phyloP scores from a whole-genome alignment of 2,888 invertebrate genomes.

The Caenorhabditis doughertyi region DNA sequence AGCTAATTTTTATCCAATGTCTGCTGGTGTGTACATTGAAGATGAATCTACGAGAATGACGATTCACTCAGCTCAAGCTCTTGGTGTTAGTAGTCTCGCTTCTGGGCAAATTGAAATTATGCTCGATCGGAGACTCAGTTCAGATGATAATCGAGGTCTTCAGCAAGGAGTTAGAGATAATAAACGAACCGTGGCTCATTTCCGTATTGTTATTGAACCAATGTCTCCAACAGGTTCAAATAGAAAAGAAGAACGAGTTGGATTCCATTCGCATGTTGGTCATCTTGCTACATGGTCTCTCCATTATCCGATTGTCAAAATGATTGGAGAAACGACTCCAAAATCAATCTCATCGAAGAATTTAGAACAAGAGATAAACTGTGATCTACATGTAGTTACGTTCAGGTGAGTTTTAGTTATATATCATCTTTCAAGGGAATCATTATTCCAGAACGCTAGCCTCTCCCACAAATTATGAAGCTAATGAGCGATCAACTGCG shows the following conservation, averaged over 20 bases:
- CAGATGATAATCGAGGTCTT: conserved; percentile 92
- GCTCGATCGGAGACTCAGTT: conserved; percentile 93
- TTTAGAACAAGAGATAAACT: conserved; percentile 64
- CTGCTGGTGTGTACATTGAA: conserved; percentile 90
- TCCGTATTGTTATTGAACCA: conserved; percentile 89
- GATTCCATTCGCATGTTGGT: conserved; percentile 77
- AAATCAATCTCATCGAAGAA: conserved; percentile 48
- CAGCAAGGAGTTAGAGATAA: conserved; percentile 86
- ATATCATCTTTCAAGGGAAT: background rate
- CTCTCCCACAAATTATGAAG: conserved; percentile 55
- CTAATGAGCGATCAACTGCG: conserved; percentile 19
- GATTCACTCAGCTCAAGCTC: conserved; percentile 90
- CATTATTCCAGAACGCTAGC: conserved; percentile 54
- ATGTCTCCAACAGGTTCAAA: conserved; percentile 31
- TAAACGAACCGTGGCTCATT: conserved; percentile 89
- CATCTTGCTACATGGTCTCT: conserved; percentile 71
- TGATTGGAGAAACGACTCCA: conserved; percentile 65
- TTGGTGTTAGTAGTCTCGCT: conserved; percentile 90
- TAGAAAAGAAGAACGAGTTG: conserved; percentile 63
- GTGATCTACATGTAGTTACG: conserved; percentile 69
- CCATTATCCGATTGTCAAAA: conserved; percentile 77
- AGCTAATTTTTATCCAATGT: conserved; percentile 97
- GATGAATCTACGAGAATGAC: conserved; percentile 86
- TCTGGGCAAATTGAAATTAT: conserved; percentile 89
- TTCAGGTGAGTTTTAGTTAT: conserved; percentile 45